phyloP scores from a whole-genome alignment of 2,797 vertebrate genomes.

The Danio kyathit region DNA sequence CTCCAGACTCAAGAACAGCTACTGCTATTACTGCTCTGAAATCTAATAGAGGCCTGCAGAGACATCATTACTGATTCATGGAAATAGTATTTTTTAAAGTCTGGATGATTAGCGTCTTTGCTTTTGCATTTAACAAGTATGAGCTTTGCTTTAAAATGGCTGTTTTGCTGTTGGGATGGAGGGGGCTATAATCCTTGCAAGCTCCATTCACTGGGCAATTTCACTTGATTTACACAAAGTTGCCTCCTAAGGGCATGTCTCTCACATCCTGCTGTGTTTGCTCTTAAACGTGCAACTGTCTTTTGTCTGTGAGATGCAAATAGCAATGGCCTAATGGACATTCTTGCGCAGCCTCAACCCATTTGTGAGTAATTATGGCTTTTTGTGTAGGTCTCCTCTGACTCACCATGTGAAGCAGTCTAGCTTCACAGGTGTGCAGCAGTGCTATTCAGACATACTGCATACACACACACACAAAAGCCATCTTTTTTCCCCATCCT shows the following conservation, averaged over 20 bases:
- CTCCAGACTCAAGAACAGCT: slow-evolving; percentile 3
- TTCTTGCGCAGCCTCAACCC: slow-evolving; percentile 53
- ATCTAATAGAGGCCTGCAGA: slow-evolving; percentile 38
- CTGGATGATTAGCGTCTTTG: not conserved
- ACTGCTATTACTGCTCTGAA: not conserved
- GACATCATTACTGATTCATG: slow-evolving; percentile 24
- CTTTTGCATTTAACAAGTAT: not conserved
- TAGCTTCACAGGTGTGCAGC: slow-evolving; percentile 58
- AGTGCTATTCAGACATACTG: slow-evolving; percentile 47
- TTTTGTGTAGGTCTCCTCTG: slow-evolving; percentile 49
- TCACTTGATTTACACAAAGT: slow-evolving; percentile 26
- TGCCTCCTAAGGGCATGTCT: slow-evolving; percentile 1
- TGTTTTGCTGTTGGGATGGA: not conserved
- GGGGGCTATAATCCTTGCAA: not conserved
- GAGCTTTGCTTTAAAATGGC: not conserved
- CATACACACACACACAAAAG: slow-evolving; percentile 49
- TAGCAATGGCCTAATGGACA: slow-evolving; percentile 48
- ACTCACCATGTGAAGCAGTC: slow-evolving; percentile 50
- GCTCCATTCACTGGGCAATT: slow-evolving; percentile 1
- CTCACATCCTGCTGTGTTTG: slow-evolving; percentile 23
- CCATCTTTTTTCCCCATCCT: slow-evolving; percentile 10
- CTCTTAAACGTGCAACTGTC: slow-evolving; percentile 41
- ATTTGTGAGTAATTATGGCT: slow-evolving; percentile 60
- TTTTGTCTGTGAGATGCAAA: slow-evolving; percentile 57
- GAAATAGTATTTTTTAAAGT: slow-evolving; percentile 8